Percentiles rank a stretch among this genome's conserved stretches.
These are phyloP conservation scores for Zosterops lateralis DNA, from an alignment of 2,113 vertebrate genomes.

Conservation along the genomic window DNA sequence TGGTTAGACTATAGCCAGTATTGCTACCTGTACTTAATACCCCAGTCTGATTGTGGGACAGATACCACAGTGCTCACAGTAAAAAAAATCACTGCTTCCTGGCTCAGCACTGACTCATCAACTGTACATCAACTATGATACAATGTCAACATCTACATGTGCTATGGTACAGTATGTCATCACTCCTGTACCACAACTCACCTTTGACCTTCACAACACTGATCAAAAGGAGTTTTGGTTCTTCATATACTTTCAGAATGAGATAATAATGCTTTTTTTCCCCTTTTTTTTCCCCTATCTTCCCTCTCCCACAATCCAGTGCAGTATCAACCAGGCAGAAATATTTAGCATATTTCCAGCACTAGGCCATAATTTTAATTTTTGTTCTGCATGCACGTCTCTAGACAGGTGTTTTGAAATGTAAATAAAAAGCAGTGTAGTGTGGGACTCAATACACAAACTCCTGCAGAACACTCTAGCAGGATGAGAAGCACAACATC, in stretches of 20 bases:
- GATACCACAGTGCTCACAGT: background rate
- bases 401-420: conserved; percentile 35
- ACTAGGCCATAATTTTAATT: background rate
- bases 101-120: background rate
- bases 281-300: background rate
- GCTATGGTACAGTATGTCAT: background rate
- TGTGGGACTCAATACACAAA: background rate
- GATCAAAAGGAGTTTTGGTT: background rate
- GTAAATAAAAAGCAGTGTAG: conserved; percentile 1
- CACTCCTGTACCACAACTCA: background rate
- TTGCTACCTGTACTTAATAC: background rate
- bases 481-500: background rate
- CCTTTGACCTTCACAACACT: background rate
- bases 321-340: background rate
- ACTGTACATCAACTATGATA: too few species aligned
- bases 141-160: too few species aligned
- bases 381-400: background rate
- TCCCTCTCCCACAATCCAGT: background rate
- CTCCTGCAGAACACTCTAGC: background rate
- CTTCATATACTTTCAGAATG: background rate
- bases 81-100: background rate
- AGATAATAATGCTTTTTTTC: background rate
- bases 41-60: background rate
- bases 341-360: background rate
- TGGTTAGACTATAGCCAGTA: background rate